Conservation (phyloP, 2,797 vertebrate species). For the Dromococcyx pavoninus region DNA sequence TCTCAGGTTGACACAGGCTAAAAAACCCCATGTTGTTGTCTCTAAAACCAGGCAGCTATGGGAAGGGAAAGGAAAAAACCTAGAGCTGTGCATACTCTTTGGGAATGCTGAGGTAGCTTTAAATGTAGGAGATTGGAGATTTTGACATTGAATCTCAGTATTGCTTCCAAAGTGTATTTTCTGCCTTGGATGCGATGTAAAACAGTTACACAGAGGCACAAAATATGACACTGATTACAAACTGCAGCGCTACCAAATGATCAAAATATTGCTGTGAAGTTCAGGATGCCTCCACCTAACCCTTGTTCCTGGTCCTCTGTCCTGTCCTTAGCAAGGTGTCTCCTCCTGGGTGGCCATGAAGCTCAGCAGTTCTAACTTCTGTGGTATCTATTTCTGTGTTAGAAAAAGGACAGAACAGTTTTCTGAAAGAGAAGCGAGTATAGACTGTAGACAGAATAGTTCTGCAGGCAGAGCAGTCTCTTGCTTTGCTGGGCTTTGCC, state of each 20-base stretch:
- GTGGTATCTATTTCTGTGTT: not conserved
- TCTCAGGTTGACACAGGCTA: not conserved
- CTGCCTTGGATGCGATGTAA: not conserved
- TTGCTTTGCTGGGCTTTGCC: not conserved
- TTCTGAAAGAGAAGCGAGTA: not conserved
- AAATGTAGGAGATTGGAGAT: not conserved
- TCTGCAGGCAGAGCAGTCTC: not conserved
- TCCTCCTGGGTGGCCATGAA: not conserved
- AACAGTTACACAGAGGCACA: not conserved
- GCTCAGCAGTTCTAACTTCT: not conserved
- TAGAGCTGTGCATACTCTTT: not conserved
- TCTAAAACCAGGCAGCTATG: not conserved
- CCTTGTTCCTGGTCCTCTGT: not conserved
- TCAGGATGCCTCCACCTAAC: not conserved
- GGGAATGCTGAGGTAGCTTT: not conserved
- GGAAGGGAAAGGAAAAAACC: not conserved
- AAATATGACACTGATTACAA: not conserved
- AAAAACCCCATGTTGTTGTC: not conserved
- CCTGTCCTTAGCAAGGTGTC: not conserved
- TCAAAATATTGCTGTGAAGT: rapidly evolving
- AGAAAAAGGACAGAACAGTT: not conserved
- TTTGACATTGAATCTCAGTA: not conserved
- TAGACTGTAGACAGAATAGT: not conserved
- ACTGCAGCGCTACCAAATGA: not conserved
- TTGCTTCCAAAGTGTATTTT: not conserved